Conservation (phyloP, 1,140 invertebrate species). For the Ceratosolen fusciceps region DNA sequence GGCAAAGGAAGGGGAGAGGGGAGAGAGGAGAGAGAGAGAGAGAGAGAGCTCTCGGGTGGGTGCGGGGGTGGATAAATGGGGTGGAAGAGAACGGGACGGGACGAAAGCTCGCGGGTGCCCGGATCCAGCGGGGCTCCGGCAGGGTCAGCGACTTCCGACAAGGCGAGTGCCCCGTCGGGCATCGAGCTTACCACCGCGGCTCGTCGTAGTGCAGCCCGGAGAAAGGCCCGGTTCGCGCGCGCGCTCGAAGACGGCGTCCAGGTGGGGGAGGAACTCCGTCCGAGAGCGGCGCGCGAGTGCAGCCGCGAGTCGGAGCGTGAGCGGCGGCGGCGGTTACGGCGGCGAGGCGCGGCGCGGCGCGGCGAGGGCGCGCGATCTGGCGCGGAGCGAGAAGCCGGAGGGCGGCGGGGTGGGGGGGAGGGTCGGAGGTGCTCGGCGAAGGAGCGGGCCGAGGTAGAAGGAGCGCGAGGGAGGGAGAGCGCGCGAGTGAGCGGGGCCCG, state of each 20-base stretch:
- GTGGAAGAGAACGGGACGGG: too few relatives aligned
- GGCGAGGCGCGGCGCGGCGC: neutral
- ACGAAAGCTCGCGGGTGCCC: neutral
- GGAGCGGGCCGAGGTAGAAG: slow-evolving; percentile 19
- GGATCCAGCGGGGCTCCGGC: too few relatives aligned
- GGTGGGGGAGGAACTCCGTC: neutral
- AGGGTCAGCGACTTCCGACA: neutral
- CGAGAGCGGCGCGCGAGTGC: neutral
- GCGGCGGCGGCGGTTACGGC: neutral
- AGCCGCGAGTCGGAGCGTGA: slow-evolving; percentile 8
- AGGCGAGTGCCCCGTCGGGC: slow-evolving; percentile 5
- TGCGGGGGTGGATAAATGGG: too few relatives aligned
- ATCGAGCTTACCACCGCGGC: slow-evolving; percentile 21
- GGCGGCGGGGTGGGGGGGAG: neutral
- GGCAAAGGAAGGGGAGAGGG: too few relatives aligned
- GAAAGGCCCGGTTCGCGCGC: slow-evolving; percentile 16
- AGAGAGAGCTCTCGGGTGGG: too few relatives aligned
- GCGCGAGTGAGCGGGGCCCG: slow-evolving; percentile 1
- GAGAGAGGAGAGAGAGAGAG: too few relatives aligned
- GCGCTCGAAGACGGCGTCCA: neutral
- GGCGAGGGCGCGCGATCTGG: neutral
- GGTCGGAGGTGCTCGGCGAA: neutral
- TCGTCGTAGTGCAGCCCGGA: slow-evolving; percentile 9
- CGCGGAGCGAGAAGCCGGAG: neutral
- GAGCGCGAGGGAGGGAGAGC: slow-evolving; percentile 13